phyloP scores from a whole-genome alignment of 2,113 vertebrate species.

The Osmerus eperlanus region DNA sequence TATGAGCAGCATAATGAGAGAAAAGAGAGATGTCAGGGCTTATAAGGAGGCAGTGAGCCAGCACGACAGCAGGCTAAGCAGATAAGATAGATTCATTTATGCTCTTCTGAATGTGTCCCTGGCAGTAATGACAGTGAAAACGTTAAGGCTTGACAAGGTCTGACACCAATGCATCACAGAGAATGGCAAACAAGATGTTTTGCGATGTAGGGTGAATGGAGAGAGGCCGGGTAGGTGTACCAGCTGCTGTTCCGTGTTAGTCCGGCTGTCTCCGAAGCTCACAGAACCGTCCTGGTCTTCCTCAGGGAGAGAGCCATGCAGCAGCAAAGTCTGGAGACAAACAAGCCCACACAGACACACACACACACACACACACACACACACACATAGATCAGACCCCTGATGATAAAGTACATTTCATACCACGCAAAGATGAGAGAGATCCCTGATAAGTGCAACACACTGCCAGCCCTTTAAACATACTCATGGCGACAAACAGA shows the following conservation, averaged over 20 bases:
- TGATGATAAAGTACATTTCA: too few relatives aligned
- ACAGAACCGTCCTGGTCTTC: constrained; percentile 86
- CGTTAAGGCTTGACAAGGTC: constrained; percentile 41
- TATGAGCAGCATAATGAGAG: constrained; percentile 44
- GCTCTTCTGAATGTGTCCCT: constrained; percentile 23
- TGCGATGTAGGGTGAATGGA: constrained; percentile 38
- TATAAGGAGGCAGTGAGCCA: constrained; percentile 35
- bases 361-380: not conserved
- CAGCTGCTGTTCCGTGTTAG: constrained; percentile 88
- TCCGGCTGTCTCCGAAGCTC: constrained; percentile 79
- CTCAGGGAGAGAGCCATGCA: constrained; percentile 90
- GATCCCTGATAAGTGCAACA: too few relatives aligned
- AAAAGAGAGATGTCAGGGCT: constrained; percentile 45
- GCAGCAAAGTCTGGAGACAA: constrained; percentile 81
- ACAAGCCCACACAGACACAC: constrained; percentile 13
- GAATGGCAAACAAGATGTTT: constrained; percentile 14
- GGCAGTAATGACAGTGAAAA: constrained; percentile 36
- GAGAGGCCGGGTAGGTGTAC: constrained; percentile 60
- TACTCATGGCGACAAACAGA: not conserved
- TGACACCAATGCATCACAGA: constrained; percentile 45
- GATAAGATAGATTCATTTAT: constrained; percentile 55
- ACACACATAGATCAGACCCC: not conserved
- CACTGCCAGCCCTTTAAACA: too few relatives aligned
- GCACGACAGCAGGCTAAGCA: constrained; percentile 36
- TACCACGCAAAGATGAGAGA: too few relatives aligned